These are phyloP conservation scores for Micromesistius poutassou DNA, from an alignment of 2,797 vertebrate species.

Conservation along the genomic window DNA sequence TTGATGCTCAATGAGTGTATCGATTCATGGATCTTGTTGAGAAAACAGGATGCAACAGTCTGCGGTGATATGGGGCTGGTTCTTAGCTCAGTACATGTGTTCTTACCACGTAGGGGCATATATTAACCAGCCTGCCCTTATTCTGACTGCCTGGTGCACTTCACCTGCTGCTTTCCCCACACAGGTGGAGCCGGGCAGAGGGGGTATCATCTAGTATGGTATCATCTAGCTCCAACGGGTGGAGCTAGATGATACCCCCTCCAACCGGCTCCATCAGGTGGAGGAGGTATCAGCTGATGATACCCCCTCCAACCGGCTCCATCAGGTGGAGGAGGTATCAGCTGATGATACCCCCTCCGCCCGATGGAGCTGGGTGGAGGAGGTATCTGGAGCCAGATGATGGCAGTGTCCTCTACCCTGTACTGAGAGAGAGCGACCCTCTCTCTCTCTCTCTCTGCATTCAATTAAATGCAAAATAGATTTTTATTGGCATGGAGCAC, in stretches of 20 bases:
- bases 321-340: too few species aligned
- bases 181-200: conserved; percentile 18
- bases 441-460: too few species aligned
- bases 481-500: too few species aligned
- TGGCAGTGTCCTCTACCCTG: conserved; percentile 69
- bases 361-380: neutral
- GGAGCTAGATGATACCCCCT: too few species aligned
- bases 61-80: neutral
- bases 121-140: neutral
- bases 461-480: too few species aligned
- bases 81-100: neutral
- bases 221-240: too few species aligned
- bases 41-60: neutral
- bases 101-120: neutral
- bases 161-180: conserved; percentile 5
- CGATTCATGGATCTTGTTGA: neutral
- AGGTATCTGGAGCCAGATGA: conserved; percentile 67
- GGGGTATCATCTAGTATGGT: conserved; percentile 46
- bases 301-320: too few species aligned
- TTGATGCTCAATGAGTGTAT: neutral
- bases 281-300: too few species aligned
- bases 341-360: neutral
- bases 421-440: too few species aligned
- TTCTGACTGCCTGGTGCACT: conserved; percentile 16
- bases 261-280: too few species aligned